Evolutionary conservation across 2,888 invertebrate species (phyloP), one percentile per base, ranked within the genome.

Genomic region (Stenurella melanura): DNA sequence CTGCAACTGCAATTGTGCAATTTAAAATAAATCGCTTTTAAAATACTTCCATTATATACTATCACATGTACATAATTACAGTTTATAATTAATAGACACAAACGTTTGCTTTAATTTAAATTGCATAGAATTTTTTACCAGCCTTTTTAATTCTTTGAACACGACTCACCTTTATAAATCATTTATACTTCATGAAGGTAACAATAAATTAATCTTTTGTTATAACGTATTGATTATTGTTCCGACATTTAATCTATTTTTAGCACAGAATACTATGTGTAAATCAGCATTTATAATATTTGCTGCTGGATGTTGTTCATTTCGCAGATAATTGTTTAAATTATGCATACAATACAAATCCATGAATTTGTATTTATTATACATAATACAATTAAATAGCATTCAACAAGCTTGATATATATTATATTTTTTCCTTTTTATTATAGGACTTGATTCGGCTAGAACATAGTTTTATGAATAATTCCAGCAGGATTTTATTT

Each of bases 121-220:
- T 64, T 64, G 38, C 42, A 30, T 21, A 18, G 38, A 26, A 38
- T 64, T 64, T 64, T 64, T 64, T 64, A 64, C 6, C 42, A 42
- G 15, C 18, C 18, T 64, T 64, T 38, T 64, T 64, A 38, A 42
- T 64, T 42, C 64, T 19, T 42, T 38, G 38, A 21, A 42, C 64
- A 64, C 64, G 64, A 64, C 42, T 64, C 64, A 64, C 64, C 64
- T 64, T 64, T 64, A 42, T 64, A 64, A 64, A 64, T 64, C 64
- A 64, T 64, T 64, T 64, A 64, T 64, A 64, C 50, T 64, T 64
- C 64, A 64, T 64, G 64, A 64, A 64, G 64, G 64, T 42, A 64
- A 64, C 42, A 42, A 19, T 64, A 64, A 64, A 64, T 64, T 64
- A 64, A 63, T 63, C 64, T 64, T 64, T 64, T 64, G 64, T 42